Percentiles rank a stretch among this genome's conserved stretches.
Conservation (phyloP, 2,888 invertebrate genomes). For the Agrypnus murinus region DNA sequence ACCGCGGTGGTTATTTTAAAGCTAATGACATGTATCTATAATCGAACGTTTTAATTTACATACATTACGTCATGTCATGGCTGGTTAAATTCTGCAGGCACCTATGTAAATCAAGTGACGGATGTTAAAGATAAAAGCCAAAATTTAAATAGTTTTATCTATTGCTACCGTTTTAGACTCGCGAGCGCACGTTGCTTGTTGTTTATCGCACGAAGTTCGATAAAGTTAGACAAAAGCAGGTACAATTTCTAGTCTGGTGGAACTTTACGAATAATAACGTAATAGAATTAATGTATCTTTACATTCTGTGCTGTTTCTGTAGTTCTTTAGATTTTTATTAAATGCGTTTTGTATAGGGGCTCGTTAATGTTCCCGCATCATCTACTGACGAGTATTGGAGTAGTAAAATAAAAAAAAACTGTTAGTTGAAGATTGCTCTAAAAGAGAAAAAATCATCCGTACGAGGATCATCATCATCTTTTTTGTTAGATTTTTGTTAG, state of each 20-base stretch:
- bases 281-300: too few species aligned
- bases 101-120: slow-evolving; percentile 37
- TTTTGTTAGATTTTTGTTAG: not conserved
- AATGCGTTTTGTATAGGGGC: slow-evolving; percentile 18
- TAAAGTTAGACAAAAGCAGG: slow-evolving; percentile 4
- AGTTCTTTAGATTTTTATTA: slow-evolving; percentile 10
- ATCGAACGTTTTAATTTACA: slow-evolving; percentile 40
- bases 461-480: not conserved
- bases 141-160: slow-evolving; percentile 32
- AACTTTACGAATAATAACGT: not conserved
- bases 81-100: slow-evolving; percentile 38
- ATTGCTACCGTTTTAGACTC: not conserved
- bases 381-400: too few species aligned
- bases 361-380: slow-evolving; percentile 31
- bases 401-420: too few species aligned
- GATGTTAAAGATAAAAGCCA: slow-evolving; percentile 20
- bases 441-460: too few species aligned
- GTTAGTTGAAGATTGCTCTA: too few species aligned
- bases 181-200: too few species aligned
- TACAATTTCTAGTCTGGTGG: not conserved
- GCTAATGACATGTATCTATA: slow-evolving; percentile 40
- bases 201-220: not conserved
- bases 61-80: slow-evolving; percentile 39
- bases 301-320: not conserved
- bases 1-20: slow-evolving; percentile 34